phyloP scores from a whole-genome alignment of 1,140 invertebrate species.

The Ceratina australensis region DNA sequence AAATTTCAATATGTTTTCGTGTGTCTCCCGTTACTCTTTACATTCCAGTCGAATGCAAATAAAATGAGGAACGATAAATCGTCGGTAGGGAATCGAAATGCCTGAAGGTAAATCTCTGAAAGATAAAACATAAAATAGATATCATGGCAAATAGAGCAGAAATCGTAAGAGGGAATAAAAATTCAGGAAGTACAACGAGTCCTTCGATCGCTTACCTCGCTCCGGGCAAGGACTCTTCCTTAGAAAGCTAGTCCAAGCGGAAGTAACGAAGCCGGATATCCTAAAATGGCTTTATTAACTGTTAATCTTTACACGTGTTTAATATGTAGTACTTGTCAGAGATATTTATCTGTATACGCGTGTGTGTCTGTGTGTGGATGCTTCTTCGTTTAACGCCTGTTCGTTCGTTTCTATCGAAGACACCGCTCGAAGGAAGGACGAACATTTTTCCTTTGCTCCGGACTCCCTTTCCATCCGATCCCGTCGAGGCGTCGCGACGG shows the following conservation, averaged over 20 bases:
- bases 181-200: no score
- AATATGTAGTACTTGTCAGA: conserved; percentile 72
- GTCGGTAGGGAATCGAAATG: no score
- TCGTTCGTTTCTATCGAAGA: conserved; percentile 43
- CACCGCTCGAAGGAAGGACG: conserved; percentile 11
- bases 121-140: background rate
- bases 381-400: conserved; percentile 46
- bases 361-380: conserved; percentile 53
- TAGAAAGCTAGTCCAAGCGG: background rate
- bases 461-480: conserved; percentile 20
- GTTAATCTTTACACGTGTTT: conserved; percentile 76
- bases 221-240: background rate
- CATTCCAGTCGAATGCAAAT: no score
- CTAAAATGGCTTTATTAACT: conserved; percentile 78
- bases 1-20: no score
- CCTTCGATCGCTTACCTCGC: background rate
- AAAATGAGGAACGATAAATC: no score
- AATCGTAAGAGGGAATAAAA: background rate
- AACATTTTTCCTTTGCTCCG: background rate
- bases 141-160: background rate
- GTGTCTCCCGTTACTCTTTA: no score
- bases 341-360: conserved; percentile 67
- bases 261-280: conserved; percentile 47
- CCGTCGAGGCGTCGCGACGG: conserved; percentile 48
- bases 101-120: background rate